Evolutionary conservation across 2,113 vertebrate species (phyloP).

Genomic region (Podarcis muralis): DNA sequence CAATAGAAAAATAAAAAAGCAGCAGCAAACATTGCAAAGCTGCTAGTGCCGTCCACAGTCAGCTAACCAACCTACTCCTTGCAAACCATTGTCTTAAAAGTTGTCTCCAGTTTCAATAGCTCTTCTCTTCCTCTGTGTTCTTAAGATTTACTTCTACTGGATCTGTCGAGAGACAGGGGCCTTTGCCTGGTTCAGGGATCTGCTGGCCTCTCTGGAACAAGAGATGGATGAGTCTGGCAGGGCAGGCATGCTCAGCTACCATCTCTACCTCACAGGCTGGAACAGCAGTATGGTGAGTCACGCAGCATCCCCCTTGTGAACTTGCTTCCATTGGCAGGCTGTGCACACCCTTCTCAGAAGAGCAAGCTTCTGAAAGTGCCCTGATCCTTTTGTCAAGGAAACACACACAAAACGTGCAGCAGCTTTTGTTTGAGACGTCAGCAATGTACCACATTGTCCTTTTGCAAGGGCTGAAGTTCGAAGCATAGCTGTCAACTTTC

Average conservation of each 20-base stretch:
- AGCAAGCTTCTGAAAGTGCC: neutral
- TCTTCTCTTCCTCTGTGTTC: slow-evolving; percentile 13
- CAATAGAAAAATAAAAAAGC: neutral
- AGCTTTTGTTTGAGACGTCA: neutral
- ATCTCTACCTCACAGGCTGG: slow-evolving; percentile 91
- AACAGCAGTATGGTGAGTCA: slow-evolving; percentile 81
- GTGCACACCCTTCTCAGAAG: neutral
- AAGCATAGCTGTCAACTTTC: too few species aligned
- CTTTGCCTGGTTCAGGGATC: slow-evolving; percentile 92
- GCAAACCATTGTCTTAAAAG: neutral
- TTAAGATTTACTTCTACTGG: slow-evolving; percentile 95
- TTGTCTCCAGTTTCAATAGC: neutral
- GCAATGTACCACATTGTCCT: too few species aligned
- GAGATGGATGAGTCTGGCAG: slow-evolving; percentile 89
- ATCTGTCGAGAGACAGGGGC: slow-evolving; percentile 89
- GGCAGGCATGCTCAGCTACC: slow-evolving; percentile 87
- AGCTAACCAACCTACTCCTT: too few species aligned
- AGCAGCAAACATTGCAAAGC: neutral
- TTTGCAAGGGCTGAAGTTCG: too few species aligned
- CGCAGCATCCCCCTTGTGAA: too few species aligned
- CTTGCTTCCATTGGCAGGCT: neutral
- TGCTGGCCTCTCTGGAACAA: slow-evolving; percentile 86
- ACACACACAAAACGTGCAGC: neutral
- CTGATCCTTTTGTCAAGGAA: neutral
- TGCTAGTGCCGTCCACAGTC: too few species aligned